Conservation (phyloP, 2,888 invertebrate genomes). For the Aporophyla lueneburgensis region DNA sequence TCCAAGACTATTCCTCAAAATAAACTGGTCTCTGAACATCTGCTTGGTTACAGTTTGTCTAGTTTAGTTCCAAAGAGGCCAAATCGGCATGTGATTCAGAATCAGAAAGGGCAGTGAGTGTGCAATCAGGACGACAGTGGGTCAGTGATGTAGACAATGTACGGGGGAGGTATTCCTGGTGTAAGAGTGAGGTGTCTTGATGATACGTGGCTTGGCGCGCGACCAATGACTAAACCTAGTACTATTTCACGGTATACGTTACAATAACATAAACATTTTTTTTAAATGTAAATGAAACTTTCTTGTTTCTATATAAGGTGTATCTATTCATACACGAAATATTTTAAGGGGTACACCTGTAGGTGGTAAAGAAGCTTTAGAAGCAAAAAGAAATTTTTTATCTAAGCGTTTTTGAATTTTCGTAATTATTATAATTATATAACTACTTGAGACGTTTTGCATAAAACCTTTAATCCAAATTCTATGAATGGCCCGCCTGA, state of each 20-base stretch:
- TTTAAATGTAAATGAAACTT: slow-evolving; percentile 28
- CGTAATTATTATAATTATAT: too few species aligned
- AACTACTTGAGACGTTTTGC: too few species aligned
- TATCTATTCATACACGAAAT: too few species aligned
- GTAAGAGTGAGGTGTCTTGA: slow-evolving; percentile 58
- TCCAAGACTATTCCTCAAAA: slow-evolving; percentile 9
- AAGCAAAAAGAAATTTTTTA: too few species aligned
- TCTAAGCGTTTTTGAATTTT: too few species aligned
- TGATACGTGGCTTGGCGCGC: slow-evolving; percentile 72
- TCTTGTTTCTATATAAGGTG: slow-evolving; percentile 37
- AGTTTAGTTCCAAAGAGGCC: slow-evolving; percentile 43
- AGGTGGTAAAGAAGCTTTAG: too few species aligned
- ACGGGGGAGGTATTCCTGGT: slow-evolving; percentile 63
- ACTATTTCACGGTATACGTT: slow-evolving; percentile 59
- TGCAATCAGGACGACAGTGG: slow-evolving; percentile 79
- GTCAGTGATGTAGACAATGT: slow-evolving; percentile 75
- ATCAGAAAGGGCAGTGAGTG: slow-evolving; percentile 76
- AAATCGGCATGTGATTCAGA: slow-evolving; percentile 79
- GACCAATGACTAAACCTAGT: slow-evolving; percentile 70
- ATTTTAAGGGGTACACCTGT: too few species aligned
- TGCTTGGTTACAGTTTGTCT: slow-evolving; percentile 1
- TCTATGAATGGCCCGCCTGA: too few species aligned
- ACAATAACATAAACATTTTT: slow-evolving; percentile 41
- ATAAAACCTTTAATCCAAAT: too few species aligned
- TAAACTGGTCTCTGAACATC: not conserved